Percentiles rank a stretch among this genome's conserved stretches.
These are phyloP conservation scores for Oreochromis aureus DNA, from an alignment of 2,113 vertebrate genomes.

Conservation along the genomic window DNA sequence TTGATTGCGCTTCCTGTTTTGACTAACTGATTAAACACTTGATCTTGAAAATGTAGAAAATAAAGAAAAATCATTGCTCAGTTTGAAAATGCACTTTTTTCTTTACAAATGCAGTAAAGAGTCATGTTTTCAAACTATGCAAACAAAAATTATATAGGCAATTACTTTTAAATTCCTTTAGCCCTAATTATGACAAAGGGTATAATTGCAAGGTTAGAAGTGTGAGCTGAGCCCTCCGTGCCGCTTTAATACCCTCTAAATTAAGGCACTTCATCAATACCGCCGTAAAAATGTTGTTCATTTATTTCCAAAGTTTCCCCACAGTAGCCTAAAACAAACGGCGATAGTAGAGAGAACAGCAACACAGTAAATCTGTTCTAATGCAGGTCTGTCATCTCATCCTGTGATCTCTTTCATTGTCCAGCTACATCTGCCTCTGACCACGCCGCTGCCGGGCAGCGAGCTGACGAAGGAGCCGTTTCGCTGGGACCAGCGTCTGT, in stretches of 20 bases:
- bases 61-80: neutral
- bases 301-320: neutral
- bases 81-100: neutral
- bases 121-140: neutral
- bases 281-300: rapidly evolving
- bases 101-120: neutral
- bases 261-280: neutral
- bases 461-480: constrained; percentile 94
- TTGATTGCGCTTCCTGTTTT: neutral
- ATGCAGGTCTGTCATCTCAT: neutral
- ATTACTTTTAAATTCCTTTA: neutral
- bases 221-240: neutral
- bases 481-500: constrained; percentile 93
- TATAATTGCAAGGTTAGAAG: neutral
- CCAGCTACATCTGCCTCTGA: constrained; percentile 90
- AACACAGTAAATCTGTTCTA: neutral
- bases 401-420: neutral
- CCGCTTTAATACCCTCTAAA: neutral
- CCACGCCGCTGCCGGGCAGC: constrained; percentile 89
- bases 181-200: neutral
- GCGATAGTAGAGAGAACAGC: neutral
- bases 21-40: neutral
- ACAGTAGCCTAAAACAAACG: neutral
- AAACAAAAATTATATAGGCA: neutral
- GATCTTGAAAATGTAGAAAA: neutral